These are phyloP conservation scores for Syritta pipiens DNA, from an alignment of 2,888 invertebrate species.

Conservation along the genomic window DNA sequence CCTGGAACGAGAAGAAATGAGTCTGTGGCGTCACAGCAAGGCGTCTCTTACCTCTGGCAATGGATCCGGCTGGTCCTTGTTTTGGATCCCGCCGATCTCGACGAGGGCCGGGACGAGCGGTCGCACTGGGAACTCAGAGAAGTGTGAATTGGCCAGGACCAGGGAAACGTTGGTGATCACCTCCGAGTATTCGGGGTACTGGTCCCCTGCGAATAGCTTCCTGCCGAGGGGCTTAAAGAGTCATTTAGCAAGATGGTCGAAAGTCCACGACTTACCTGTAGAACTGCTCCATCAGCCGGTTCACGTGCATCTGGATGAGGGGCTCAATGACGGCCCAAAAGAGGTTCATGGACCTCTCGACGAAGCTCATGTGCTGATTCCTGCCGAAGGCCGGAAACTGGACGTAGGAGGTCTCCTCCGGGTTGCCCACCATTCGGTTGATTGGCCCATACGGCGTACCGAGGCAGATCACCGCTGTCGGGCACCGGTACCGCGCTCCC, in stretches of 20 bases:
- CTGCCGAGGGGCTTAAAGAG: constrained; percentile 30
- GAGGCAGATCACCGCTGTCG: constrained; percentile 18
- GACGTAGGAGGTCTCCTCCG: constrained; percentile 36
- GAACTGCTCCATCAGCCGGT: constrained; percentile 23
- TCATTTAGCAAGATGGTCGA: not conserved
- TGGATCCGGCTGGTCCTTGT: constrained; percentile 71
- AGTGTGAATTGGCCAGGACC: constrained; percentile 75
- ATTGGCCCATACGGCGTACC: constrained; percentile 21
- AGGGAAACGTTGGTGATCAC: constrained; percentile 72
- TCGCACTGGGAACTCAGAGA: constrained; percentile 73
- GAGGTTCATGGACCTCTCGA: constrained; percentile 26
- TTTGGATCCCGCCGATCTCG: constrained; percentile 77
- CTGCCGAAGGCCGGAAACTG: constrained; percentile 35
- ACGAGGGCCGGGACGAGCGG: constrained; percentile 75
- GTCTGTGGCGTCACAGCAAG: not conserved
- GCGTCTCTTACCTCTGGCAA: constrained; percentile 71
- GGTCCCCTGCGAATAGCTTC: constrained; percentile 68
- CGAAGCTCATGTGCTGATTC: constrained; percentile 39
- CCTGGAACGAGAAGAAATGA: constrained; percentile 71
- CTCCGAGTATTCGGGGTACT: constrained; percentile 72
- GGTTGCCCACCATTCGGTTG: constrained; percentile 47
- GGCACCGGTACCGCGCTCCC: constrained; percentile 36
- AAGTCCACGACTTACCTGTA: constrained; percentile 17
- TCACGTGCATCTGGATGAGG: not conserved
- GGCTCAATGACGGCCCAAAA: constrained; percentile 31